Percentiles rank a stretch among this genome's conserved stretches.
Evolutionary conservation across 2,113 vertebrate genomes (phyloP).

Genomic region (Saguinus midas): DNA sequence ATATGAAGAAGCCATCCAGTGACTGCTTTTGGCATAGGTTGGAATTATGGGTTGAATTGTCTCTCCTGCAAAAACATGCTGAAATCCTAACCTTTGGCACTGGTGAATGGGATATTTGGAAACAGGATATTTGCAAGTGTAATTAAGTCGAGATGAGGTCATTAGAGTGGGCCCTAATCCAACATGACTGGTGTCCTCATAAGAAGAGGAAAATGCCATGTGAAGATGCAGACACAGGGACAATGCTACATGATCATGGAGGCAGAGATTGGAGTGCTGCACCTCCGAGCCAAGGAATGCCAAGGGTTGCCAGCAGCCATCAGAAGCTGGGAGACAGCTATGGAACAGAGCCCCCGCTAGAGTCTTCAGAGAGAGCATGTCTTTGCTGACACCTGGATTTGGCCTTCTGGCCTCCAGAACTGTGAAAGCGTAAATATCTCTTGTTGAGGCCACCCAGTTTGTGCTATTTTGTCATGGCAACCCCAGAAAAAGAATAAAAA

Average conservation of each 20-base stretch:
- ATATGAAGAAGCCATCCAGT: background rate
- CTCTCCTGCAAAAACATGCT: background rate
- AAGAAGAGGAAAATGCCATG: background rate
- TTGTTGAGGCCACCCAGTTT: background rate
- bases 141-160: background rate
- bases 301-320: too few relatives aligned
- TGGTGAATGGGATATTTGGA: background rate
- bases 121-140: background rate
- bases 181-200: background rate
- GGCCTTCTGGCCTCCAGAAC: background rate
- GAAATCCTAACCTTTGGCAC: background rate
- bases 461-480: background rate
- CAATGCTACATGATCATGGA: background rate
- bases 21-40: background rate
- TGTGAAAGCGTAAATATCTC: background rate
- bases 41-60: background rate
- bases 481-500: background rate
- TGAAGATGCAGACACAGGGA: background rate
- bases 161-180: background rate
- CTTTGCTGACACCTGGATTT: background rate
- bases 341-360: accelerated
- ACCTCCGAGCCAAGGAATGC: background rate
- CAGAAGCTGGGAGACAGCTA: background rate
- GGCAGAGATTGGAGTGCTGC: background rate
- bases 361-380: background rate